Evolutionary conservation across 2,113 vertebrate species (phyloP), one percentile per base, ranked within the genome.

Genomic region (Labeo catla): DNA sequence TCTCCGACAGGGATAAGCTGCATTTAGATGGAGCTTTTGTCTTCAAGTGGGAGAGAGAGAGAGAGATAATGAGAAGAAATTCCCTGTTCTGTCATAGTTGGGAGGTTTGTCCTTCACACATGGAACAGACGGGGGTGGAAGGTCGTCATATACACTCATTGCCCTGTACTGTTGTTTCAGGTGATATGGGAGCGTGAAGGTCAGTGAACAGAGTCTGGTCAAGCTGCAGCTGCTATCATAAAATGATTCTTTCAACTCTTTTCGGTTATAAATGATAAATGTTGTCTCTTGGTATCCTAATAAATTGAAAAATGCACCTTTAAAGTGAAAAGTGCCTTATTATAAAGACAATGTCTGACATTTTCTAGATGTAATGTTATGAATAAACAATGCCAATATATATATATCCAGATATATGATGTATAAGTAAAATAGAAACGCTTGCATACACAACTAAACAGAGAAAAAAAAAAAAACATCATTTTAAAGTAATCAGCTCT

Each of bases 51-150:
- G 76, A 54, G 76, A 83, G 66, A 49, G 28, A 49, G 28, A 76
- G 23, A 80, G 16, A 63, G 54, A 81, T n/a, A 47, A 39, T 43
- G 76, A 9, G 52, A 49, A 57, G 59, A 68, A 70, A 85, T 43
- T 39, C 34, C 7, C 15, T 70, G 66, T 19, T 39, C 36, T 72
- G 76, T 21, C 11, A 36, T 23, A 70, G 50, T 39, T 52, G 23
- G 47, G 6, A 39, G 63, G 80, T 50, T 74, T 84, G 70, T 84
- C 82, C 82, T 84, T 74, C 70, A 84, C 34, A 52, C 23, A 15
- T 61, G 45, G 36, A 84, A 70, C 45, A 52, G 63, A 47, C 16
- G 36, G 36, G 16, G 70, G 8, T 15, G 45, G 81, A 59, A 86
- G 34, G 84, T 86, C 76, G 47, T 45, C 36, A 59, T 36, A 36